phyloP scores from a whole-genome alignment of 2,797 vertebrate genomes.

The Syngnathus rostellatus region DNA sequence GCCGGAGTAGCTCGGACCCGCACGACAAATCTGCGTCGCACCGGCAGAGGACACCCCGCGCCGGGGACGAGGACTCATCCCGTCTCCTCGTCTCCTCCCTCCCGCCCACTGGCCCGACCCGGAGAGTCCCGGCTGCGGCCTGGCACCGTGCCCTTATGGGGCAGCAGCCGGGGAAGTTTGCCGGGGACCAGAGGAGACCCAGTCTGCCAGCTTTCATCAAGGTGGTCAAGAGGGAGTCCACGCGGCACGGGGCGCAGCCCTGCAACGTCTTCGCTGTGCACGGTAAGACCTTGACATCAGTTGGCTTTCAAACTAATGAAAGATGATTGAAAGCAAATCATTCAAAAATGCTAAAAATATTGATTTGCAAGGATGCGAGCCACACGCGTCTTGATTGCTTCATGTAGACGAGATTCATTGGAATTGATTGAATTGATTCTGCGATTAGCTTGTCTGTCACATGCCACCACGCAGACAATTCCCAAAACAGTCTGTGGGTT shows the following conservation, averaged over 20 bases:
- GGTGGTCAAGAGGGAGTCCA: conserved; percentile 80
- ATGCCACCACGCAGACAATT: not conserved
- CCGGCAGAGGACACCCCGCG: conserved; percentile 34
- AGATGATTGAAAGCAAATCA: not conserved
- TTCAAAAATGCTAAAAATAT: no score
- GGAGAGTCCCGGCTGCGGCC: conserved; percentile 70
- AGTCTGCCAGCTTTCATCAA: conserved; percentile 97
- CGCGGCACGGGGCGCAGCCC: conserved; percentile 79
- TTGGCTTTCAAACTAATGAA: not conserved
- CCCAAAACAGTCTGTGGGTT: not conserved
- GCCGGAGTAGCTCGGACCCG: conserved; percentile 36
- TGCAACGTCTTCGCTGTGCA: conserved; percentile 93
- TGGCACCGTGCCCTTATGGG: conserved; percentile 89
- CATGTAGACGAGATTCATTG: not conserved
- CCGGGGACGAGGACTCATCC: conserved; percentile 18
- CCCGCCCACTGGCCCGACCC: conserved; percentile 43
- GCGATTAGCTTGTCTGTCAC: not conserved
- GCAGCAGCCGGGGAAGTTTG: conserved; percentile 99
- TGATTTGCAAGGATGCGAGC: no score
- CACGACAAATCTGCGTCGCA: conserved; percentile 25
- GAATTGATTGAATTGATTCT: not conserved
- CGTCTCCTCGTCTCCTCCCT: conserved; percentile 18
- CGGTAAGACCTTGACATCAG: conserved; percentile 70
- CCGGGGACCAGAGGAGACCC: conserved; percentile 95
- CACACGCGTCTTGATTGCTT: not conserved